Base-by-base conservation (phyloP, 2,113 vertebrate species). In the Monopterus albus region DNA sequence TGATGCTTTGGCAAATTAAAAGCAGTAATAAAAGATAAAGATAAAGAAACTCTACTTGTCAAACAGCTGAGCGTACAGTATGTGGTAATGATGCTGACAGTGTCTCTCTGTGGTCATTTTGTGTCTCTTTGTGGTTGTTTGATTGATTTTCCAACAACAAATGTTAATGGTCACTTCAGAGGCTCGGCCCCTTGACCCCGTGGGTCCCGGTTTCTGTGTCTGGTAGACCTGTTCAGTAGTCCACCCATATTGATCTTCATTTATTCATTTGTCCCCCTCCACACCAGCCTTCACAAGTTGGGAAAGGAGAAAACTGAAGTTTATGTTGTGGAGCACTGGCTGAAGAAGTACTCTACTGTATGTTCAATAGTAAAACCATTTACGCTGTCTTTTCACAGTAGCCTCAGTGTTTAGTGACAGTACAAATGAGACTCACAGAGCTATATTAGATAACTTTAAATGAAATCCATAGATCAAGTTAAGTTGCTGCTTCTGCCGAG, bases 391-490 rank as follows among this genome's bases (percentile, higher is more conserved):
- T 71, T n/a, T 81, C 68, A 68, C 62, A 72, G 64, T 79, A 82
- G 70, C 65, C 72, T 58, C 57, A 26, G 73, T 65, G 81, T 78
- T 84, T 42, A 56, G 43, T 18, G 59, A 57, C 51, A 42, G 26
- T 76, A 80, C 78, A 75, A 82, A 87, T 82, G 72, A 65, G 64
- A 73, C 80, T 75, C 74, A 78, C 75, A 35, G 49, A 4, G 40
- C 57, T 60, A 43, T 83, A 87, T 86, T 84, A 83, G 81, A 84
- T 87, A 72, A 81, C 7, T 18, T 51, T 81, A 84, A 86, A 90
- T 88, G 79, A 84, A 87, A 87, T 82, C 68, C 87, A 90, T 88
- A 42, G 50, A 87, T 90, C 83, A 87, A 64, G 71, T 77, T 67
- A 75, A 79, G 53, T 62, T 65, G 65, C 61, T 65, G 82, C 71